Conservation (phyloP, 2,888 invertebrate genomes). For the Epinotia demarniana region DNA sequence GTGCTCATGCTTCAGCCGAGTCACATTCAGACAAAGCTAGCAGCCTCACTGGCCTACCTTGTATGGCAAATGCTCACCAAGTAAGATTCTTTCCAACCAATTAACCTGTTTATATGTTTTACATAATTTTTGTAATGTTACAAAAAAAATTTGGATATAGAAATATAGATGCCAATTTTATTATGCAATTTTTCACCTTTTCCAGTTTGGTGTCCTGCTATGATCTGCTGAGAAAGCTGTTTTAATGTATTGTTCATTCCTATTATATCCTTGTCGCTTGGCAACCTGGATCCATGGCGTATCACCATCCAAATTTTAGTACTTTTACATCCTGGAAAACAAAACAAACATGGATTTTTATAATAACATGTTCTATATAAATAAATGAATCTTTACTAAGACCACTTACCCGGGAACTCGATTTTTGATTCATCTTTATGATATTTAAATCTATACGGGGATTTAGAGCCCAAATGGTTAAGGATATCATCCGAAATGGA, state of each 20-base stretch:
- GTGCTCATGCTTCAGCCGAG: too few species aligned
- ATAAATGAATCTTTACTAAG: not conserved
- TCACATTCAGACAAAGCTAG: too few species aligned
- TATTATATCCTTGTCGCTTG: slow-evolving; percentile 84
- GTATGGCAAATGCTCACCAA: too few species aligned
- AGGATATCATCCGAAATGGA: slow-evolving; percentile 58
- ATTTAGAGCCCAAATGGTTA: slow-evolving; percentile 86
- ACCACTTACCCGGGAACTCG: slow-evolving; percentile 84
- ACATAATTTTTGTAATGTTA: not conserved
- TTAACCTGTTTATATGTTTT: not conserved
- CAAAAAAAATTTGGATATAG: not conserved
- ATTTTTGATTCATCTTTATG: slow-evolving; percentile 86
- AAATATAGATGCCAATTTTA: slow-evolving; percentile 4
- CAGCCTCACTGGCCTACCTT: too few species aligned
- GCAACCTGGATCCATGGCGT: slow-evolving; percentile 92
- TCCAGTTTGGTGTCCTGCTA: slow-evolving; percentile 77
- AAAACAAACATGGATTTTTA: slow-evolving; percentile 26
- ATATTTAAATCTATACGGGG: slow-evolving; percentile 89
- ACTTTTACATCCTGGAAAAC: slow-evolving; percentile 85
- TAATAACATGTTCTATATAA: not conserved
- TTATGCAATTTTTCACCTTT: slow-evolving; percentile 69
- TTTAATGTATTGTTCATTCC: slow-evolving; percentile 82
- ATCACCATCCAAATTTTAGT: slow-evolving; percentile 90
- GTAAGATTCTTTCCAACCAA: too few species aligned
- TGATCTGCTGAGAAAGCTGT: slow-evolving; percentile 80